phyloP scores from a whole-genome alignment of 2,888 invertebrate genomes.

The Cepaea hortensis region DNA sequence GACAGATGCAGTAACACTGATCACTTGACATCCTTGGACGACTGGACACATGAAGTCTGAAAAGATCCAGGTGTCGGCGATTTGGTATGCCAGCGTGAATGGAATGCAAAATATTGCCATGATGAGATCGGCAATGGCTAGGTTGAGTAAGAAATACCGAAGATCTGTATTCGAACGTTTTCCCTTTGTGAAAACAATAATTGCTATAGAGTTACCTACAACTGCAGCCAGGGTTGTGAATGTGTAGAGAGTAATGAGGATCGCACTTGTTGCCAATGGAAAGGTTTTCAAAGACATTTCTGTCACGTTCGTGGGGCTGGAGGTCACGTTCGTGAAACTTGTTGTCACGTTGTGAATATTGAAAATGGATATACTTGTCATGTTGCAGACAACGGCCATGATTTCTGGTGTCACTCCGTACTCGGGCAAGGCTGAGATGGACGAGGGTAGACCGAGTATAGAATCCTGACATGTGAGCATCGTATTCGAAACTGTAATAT shows the following conservation, averaged over 20 bases:
- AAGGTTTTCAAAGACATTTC: conserved; percentile 35
- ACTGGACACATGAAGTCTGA: conserved; percentile 77
- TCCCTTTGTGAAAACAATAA: conserved; percentile 77
- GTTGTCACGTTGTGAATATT: neutral
- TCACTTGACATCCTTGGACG: conserved; percentile 78
- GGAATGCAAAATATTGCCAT: conserved; percentile 94
- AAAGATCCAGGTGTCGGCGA: conserved; percentile 78
- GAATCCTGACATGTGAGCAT: too few species aligned
- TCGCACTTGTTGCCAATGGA: conserved; percentile 55
- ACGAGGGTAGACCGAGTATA: too few species aligned
- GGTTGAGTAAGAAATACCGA: conserved; percentile 84
- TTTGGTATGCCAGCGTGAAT: conserved; percentile 82
- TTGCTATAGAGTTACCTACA: conserved; percentile 77
- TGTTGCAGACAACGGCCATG: neutral
- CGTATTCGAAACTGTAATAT: too few species aligned
- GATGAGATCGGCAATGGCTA: conserved; percentile 91
- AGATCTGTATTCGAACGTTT: conserved; percentile 72
- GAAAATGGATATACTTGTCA: neutral
- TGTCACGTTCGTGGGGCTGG: neutral
- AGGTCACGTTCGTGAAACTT: neutral
- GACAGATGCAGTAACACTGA: conserved; percentile 77
- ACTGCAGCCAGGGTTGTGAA: conserved; percentile 77
- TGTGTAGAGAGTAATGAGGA: conserved; percentile 76
- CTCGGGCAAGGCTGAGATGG: too few species aligned
- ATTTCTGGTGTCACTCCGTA: too few species aligned